A percentile compares a stretch with the other conserved stretches of the same genome.
These are phyloP conservation scores for Penaeus vannamei DNA, from an alignment of 1,140 invertebrate genomes.

Conservation along the genomic window DNA sequence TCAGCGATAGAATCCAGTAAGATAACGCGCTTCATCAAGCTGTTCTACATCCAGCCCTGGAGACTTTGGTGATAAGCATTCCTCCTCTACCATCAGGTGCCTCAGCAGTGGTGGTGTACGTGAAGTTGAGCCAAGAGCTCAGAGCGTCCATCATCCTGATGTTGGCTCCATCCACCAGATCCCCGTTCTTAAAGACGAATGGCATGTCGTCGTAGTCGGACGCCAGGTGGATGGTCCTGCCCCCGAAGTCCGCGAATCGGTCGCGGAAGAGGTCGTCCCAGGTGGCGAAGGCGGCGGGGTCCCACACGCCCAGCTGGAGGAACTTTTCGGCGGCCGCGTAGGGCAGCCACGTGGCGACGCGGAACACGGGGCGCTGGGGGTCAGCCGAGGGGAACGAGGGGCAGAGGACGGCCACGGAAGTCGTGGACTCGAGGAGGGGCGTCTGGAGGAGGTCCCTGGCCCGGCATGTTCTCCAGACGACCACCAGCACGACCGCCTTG, in stretches of 20 bases:
- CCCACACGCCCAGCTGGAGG: constrained; percentile 28
- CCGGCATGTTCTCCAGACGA: no score
- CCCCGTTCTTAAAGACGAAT: not conserved
- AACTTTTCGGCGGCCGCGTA: not conserved
- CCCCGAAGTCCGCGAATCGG: not conserved
- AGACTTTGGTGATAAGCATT: not conserved
- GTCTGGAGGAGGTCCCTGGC: no score
- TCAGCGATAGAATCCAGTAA: no score
- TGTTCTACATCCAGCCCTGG: no score
- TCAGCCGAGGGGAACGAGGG: not conserved
- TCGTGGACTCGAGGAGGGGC: no score
- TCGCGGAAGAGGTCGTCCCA: constrained; percentile 34
- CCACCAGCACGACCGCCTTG: no score
- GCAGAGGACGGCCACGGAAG: not conserved
- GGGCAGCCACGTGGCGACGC: not conserved
- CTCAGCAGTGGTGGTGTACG: not conserved
- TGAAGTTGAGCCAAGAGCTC: constrained; percentile 38
- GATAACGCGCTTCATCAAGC: no score
- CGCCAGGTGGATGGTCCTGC: not conserved
- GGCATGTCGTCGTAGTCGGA: constrained; percentile 29
- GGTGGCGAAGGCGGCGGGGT: not conserved
- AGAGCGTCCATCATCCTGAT: constrained; percentile 14
- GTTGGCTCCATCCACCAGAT: constrained; percentile 11
- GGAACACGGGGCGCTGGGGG: not conserved
- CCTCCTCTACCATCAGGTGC: constrained; percentile 18